Percentiles rank a stretch among this genome's conserved stretches.
Conservation (phyloP, 1,140 invertebrate species). For the Drosophila sp. region DNA sequence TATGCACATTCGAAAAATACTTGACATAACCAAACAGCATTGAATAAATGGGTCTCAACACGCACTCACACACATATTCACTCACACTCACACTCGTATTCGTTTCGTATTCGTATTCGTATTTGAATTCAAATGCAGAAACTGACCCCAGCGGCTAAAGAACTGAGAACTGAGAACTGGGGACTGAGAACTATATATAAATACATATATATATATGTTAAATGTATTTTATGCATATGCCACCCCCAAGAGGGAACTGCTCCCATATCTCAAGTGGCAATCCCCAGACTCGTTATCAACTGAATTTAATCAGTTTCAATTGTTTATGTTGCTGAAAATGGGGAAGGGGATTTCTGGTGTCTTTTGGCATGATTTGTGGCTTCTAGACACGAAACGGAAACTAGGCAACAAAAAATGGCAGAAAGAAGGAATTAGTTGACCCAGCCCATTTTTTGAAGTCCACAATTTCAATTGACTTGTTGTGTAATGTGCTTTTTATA, state of each 20-base stretch:
- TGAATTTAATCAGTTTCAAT: slow-evolving; percentile 82
- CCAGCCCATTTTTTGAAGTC: not conserved
- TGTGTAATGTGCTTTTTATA: slow-evolving; percentile 25
- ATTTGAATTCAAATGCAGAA: slow-evolving; percentile 5
- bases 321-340: slow-evolving; percentile 60
- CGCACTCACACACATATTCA: slow-evolving; percentile 20
- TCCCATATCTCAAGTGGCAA: slow-evolving; percentile 71
- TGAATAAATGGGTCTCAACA: slow-evolving; percentile 39
- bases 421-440: not conserved
- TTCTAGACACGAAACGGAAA: slow-evolving; percentile 67
- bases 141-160: slow-evolving; percentile 11
- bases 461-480: slow-evolving; percentile 65
- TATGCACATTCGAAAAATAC: slow-evolving; percentile 59
- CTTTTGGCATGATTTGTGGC: slow-evolving; percentile 74
- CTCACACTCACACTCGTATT: not conserved
- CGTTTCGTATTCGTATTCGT: not conserved
- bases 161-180: not conserved
- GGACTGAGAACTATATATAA: not conserved
- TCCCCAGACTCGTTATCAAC: slow-evolving; percentile 69
- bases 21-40: slow-evolving; percentile 37
- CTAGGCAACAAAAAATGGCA: slow-evolving; percentile 8
- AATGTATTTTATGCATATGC: slow-evolving; percentile 19
- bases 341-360: slow-evolving; percentile 13
- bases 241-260: slow-evolving; percentile 42
- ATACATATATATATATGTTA: too few species aligned